Percentiles rank a stretch among this genome's conserved stretches.
phyloP scores from a whole-genome alignment of 2,113 vertebrate genomes.

The Isurus oxyrinchus region DNA sequence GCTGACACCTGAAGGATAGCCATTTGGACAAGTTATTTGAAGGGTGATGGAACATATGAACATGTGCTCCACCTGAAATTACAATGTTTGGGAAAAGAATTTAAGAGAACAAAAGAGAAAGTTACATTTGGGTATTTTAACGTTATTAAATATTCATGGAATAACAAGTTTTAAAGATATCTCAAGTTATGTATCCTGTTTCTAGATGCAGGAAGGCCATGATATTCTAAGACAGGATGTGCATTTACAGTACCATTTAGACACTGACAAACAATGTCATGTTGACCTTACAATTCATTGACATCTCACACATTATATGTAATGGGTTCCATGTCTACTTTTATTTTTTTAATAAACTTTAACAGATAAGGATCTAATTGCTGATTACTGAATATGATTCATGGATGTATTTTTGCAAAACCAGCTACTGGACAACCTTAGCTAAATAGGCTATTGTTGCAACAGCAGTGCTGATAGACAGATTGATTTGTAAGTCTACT shows the following conservation, averaged over 20 bases:
- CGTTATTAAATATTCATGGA: neutral
- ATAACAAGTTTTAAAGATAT: neutral
- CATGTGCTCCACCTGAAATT: neutral
- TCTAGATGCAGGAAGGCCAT: neutral
- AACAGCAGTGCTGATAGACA: neutral
- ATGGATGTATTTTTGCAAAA: neutral
- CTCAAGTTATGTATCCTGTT: neutral
- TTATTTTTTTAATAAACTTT: conserved; percentile 4
- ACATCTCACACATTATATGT: neutral
- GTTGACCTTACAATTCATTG: neutral
- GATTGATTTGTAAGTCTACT: conserved; percentile 14
- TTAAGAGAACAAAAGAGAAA: neutral
- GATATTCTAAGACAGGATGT: neutral
- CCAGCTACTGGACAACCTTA: neutral
- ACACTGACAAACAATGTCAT: neutral
- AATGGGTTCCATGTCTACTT: neutral
- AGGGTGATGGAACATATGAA: neutral
- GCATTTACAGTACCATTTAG: neutral
- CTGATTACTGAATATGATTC: conserved; percentile 17
- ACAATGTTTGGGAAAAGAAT: neutral
- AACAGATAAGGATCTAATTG: neutral
- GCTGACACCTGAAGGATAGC: neutral
- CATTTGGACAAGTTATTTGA: neutral
- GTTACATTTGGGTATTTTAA: neutral
- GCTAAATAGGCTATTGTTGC: conserved; percentile 10